Conservation (phyloP, 2,113 vertebrate species). For the Spermophilus dauricus region DNA sequence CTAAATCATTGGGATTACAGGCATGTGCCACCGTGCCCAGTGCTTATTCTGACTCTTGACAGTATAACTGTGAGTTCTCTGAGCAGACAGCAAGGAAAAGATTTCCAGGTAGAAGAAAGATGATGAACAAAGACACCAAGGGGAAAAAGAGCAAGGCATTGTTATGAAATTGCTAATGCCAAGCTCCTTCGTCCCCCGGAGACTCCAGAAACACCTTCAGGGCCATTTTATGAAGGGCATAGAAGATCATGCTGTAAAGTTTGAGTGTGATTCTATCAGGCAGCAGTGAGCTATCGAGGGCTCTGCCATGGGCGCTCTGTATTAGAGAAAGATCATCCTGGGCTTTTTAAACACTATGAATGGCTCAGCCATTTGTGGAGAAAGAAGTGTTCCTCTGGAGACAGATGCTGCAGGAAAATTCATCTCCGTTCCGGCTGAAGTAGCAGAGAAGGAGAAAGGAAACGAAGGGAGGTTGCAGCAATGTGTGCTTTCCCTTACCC, state of each 20-base stretch:
- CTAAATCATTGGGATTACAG: too few species aligned
- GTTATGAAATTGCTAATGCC: neutral
- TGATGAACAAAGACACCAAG: neutral
- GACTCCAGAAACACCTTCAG: neutral
- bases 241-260: neutral
- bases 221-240: neutral
- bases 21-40: too few species aligned
- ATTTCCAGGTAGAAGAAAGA: neutral
- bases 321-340: neutral
- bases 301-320: neutral
- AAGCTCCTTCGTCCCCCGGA: neutral
- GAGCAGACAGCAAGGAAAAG: neutral
- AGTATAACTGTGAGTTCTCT: neutral
- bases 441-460: conserved; percentile 51
- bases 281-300: neutral
- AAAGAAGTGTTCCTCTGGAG: conserved; percentile 27
- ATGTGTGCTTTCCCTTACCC: neutral
- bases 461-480: neutral
- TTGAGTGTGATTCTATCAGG: neutral
- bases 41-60: neutral
- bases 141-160: neutral
- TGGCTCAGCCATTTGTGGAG: neutral
- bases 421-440: neutral
- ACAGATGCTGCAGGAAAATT: conserved; percentile 36
- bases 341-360: neutral